These are phyloP conservation scores for Chaetura pelagica DNA, from an alignment of 2,113 vertebrate species.

Conservation along the genomic window DNA sequence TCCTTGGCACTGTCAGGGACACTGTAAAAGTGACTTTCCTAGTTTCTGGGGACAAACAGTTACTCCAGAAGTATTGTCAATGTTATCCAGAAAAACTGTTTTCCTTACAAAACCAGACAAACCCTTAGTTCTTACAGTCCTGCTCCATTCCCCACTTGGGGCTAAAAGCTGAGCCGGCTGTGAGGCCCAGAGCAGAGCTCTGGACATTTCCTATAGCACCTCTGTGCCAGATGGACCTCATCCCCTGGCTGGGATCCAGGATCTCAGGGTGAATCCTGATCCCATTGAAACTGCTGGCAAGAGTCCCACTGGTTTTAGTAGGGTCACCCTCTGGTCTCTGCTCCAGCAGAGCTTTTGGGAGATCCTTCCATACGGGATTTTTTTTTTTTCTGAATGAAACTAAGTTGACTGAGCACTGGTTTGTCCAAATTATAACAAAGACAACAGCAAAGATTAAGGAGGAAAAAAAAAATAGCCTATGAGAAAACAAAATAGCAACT, in stretches of 20 bases:
- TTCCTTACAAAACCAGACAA: neutral
- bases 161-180: neutral
- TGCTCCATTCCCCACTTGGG: neutral
- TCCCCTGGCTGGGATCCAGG: neutral
- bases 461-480: neutral
- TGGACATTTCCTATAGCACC: neutral
- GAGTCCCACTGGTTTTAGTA: neutral
- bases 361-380: neutral
- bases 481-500: neutral
- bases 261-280: neutral
- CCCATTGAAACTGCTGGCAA: neutral
- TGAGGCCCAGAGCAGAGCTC: neutral
- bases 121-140: neutral
- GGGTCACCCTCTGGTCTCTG: neutral
- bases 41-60: neutral
- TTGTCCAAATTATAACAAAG: neutral
- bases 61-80: neutral
- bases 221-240: neutral
- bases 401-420: neutral
- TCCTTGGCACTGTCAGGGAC: neutral
- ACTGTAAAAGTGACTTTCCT: neutral
- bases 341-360: neutral
- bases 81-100: neutral
- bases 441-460: rapidly evolving
- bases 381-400: slow-evolving; percentile 14